Conservation (phyloP, 2,113 vertebrate species). For the Muntiacus reevesi region DNA sequence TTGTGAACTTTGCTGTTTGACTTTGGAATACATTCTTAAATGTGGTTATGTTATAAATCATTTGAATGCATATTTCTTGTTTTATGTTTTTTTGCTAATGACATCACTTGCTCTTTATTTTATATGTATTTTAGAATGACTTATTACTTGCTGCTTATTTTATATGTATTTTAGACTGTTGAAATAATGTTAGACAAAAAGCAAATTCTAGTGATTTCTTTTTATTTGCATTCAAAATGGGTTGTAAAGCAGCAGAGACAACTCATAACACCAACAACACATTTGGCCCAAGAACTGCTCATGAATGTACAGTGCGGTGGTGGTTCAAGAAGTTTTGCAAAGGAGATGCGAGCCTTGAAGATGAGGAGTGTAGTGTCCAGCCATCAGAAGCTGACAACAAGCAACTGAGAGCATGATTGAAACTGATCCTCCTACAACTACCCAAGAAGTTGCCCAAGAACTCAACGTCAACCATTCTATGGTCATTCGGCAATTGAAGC, state of each 20-base stretch:
- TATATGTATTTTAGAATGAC: background rate
- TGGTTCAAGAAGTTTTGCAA: background rate
- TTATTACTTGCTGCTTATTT: background rate
- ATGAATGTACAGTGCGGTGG: background rate
- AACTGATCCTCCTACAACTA: background rate
- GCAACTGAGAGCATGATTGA: background rate
- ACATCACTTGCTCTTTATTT: background rate
- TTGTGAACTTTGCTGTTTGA: background rate
- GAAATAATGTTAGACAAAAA: background rate
- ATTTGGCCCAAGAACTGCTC: background rate
- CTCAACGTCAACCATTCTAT: background rate
- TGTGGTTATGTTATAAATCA: background rate
- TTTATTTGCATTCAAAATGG: background rate
- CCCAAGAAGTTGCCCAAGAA: background rate
- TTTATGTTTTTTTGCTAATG: background rate
- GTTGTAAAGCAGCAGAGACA: background rate
- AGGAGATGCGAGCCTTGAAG: background rate
- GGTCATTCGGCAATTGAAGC: background rate
- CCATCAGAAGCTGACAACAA: background rate
- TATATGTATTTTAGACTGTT: background rate
- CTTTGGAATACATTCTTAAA: background rate
- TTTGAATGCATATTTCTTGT: background rate
- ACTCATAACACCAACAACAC: background rate
- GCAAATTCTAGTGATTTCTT: background rate
- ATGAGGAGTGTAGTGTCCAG: background rate